Conservation (phyloP, 37 sponge, comb jelly and placozoan species). For the Halichondria panicea region DNA sequence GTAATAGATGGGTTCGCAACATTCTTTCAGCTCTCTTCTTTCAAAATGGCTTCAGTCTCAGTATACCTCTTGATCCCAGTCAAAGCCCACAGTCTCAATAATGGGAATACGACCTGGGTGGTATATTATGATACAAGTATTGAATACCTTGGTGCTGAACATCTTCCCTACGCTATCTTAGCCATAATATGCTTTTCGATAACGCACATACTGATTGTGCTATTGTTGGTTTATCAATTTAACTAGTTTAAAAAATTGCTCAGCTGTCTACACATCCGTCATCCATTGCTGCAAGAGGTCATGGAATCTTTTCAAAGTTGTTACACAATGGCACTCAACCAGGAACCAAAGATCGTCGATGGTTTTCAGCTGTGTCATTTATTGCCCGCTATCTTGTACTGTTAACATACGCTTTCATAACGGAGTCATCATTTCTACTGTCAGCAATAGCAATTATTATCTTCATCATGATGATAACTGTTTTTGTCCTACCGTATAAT, state of each 20-base stretch:
- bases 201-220: constrained; percentile 24
- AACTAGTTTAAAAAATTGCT: constrained; percentile 4
- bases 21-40: constrained; percentile 58
- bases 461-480: background rate
- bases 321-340: constrained; percentile 48
- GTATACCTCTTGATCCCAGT: constrained; percentile 23
- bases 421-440: background rate
- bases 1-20: constrained; percentile 51
- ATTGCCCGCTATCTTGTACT: constrained; percentile 29
- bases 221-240: constrained; percentile 24
- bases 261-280: background rate
- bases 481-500: constrained; percentile 5
- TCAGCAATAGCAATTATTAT: background rate
- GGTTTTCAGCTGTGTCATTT: constrained; percentile 53
- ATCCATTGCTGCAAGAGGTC: constrained; percentile 8
- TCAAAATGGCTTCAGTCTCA: constrained; percentile 37
- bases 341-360: constrained; percentile 21
- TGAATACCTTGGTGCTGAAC: constrained; percentile 12
- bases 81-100: background rate
- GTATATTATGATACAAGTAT: constrained; percentile 22
- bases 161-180: constrained; percentile 23
- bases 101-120: background rate
- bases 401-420: constrained; percentile 19
- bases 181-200: constrained; percentile 31
- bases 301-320: constrained; percentile 55